Percentiles rank a stretch among this genome's conserved stretches.
phyloP scores from a whole-genome alignment of 1,140 invertebrate species.

The Nymphalis io region DNA sequence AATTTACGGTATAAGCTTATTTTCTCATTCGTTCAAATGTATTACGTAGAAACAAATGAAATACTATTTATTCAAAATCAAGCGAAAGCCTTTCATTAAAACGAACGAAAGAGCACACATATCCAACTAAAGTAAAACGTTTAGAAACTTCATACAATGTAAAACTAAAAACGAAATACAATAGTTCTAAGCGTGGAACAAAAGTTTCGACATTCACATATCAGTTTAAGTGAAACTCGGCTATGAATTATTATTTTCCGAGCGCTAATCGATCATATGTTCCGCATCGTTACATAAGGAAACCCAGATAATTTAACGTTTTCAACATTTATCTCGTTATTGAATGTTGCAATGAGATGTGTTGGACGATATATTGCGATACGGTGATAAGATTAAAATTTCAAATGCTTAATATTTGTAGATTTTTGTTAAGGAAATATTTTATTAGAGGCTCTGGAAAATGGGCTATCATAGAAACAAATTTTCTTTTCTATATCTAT shows the following conservation, averaged over 20 bases:
- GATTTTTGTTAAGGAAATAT: too few relatives aligned
- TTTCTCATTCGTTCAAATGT: too few relatives aligned
- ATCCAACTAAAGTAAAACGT: too few relatives aligned
- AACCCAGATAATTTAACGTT: not conserved
- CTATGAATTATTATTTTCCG: conserved; percentile 21
- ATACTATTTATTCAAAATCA: not conserved
- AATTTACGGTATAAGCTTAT: too few relatives aligned
- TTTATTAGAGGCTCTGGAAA: too few relatives aligned
- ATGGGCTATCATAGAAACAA: too few relatives aligned
- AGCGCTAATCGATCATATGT: conserved; percentile 25
- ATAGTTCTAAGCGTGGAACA: not conserved
- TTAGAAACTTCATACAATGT: not conserved
- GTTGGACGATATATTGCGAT: not conserved
- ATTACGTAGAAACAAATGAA: too few relatives aligned
- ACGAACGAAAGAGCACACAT: too few relatives aligned
- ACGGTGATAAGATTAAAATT: not conserved
- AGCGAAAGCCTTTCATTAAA: too few relatives aligned
- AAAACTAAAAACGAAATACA: not conserved
- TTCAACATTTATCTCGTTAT: conserved; percentile 1
- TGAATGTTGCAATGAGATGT: not conserved
- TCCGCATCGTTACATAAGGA: conserved; percentile 29
- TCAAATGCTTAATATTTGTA: too few relatives aligned
- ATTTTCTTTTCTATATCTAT: too few relatives aligned
- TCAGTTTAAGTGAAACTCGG: conserved; percentile 21
- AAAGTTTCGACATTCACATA: not conserved